Percentiles rank a stretch among this genome's conserved stretches.
Conservation (phyloP, 2,888 invertebrate species). For the Leucophenga montana region DNA sequence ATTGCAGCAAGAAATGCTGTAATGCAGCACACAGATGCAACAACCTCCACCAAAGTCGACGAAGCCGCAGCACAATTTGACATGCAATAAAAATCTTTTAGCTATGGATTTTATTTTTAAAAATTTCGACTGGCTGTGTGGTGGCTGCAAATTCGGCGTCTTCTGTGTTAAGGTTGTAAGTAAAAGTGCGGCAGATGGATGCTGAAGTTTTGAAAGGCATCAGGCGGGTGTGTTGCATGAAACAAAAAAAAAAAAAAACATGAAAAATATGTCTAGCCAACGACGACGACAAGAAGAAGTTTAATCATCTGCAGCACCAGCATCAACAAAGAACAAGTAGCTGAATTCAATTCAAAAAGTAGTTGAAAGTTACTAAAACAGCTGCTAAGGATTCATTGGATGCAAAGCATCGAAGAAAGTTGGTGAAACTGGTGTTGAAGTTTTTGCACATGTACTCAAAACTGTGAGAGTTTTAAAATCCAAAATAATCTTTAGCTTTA, state of each 20-base stretch:
- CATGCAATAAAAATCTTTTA: slow-evolving; percentile 42
- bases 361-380: neutral
- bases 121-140: neutral
- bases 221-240: too few species aligned
- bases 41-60: too few species aligned
- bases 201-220: neutral
- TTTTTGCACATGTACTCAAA: slow-evolving; percentile 3
- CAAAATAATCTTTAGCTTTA: too few species aligned
- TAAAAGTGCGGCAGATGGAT: neutral
- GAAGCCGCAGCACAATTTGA: slow-evolving; percentile 36
- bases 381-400: neutral
- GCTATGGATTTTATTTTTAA: slow-evolving; percentile 25
- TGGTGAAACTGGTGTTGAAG: neutral
- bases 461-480: too few species aligned
- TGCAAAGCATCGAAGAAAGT: neutral
- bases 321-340: slow-evolving; percentile 1
- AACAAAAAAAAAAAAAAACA: slow-evolving; percentile 41
- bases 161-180: neutral
- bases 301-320: neutral
- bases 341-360: neutral
- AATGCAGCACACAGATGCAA: slow-evolving; percentile 3
- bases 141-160: neutral
- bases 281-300: slow-evolving; percentile 22
- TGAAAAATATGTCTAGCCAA: slow-evolving; percentile 67
- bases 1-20: neutral